These are phyloP conservation scores for Chitala chitala DNA, from an alignment of 2,113 vertebrate genomes.

Conservation along the genomic window DNA sequence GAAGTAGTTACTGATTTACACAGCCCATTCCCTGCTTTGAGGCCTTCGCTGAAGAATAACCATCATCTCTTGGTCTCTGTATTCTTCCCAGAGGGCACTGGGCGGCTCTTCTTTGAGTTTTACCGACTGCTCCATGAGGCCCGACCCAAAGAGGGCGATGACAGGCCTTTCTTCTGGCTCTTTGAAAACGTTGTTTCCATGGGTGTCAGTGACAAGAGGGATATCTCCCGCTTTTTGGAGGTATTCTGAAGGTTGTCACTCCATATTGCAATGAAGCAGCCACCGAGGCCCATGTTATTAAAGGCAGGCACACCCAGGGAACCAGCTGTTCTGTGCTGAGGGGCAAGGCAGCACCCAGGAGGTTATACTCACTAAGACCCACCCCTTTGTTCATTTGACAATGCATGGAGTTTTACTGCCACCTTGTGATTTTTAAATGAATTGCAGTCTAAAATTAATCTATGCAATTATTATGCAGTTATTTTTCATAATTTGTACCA, in stretches of 20 bases:
- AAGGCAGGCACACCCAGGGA: background rate
- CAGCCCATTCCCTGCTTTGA: background rate
- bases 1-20: background rate
- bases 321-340: background rate
- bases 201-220: conserved; percentile 97
- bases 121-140: conserved; percentile 96
- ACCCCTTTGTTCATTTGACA: background rate
- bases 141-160: conserved; percentile 84
- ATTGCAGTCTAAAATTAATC: conserved; percentile 16
- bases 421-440: conserved; percentile 9
- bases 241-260: conserved; percentile 51
- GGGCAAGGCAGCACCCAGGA: background rate
- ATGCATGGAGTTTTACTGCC: conserved; percentile 14
- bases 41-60: background rate
- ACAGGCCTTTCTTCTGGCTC: conserved; percentile 97
- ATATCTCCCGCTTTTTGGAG: conserved; percentile 97
- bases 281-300: background rate
- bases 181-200: conserved; percentile 98
- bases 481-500: background rate
- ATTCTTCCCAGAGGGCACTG: conserved; percentile 87
- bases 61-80: background rate
- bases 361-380: background rate
- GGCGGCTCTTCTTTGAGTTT: conserved; percentile 95
- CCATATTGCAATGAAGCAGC: background rate
- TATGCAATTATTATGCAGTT: too few species aligned